A percentile compares a stretch with the other conserved stretches of the same genome.
Evolutionary conservation across 2,888 invertebrate species (phyloP).

Genomic region (Metellina segmentata): DNA sequence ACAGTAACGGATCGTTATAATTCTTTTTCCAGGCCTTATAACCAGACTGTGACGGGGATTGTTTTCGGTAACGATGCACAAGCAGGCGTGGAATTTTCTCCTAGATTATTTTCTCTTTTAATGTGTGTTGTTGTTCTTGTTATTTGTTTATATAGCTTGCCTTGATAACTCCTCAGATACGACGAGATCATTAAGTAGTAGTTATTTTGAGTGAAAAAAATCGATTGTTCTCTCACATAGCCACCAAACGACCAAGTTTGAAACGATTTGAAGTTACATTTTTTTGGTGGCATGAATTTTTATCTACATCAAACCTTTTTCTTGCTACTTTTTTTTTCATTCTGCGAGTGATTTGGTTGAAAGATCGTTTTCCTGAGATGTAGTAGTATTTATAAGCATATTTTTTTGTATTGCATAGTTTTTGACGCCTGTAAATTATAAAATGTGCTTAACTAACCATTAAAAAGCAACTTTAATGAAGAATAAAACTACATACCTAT

Average conservation of each 20-base stretch:
- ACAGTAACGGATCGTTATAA: slow-evolving; percentile 47
- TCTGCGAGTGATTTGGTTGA: neutral
- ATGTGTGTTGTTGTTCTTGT: slow-evolving; percentile 50
- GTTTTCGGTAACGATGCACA: slow-evolving; percentile 42
- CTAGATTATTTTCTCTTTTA: slow-evolving; percentile 19
- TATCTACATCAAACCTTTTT: slow-evolving; percentile 9
- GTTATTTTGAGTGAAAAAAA: slow-evolving; percentile 29
- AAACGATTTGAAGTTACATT: neutral
- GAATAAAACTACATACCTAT: no score
- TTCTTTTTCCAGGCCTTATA: slow-evolving; percentile 30
- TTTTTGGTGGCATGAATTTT: neutral
- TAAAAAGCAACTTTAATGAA: no score
- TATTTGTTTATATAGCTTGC: slow-evolving; percentile 29
- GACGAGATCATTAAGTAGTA: slow-evolving; percentile 47
- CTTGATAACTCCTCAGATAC: slow-evolving; percentile 49
- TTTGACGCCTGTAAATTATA: no score
- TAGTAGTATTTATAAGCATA: neutral
- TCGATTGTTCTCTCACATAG: slow-evolving; percentile 23
- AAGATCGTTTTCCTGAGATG: neutral
- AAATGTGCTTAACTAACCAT: no score
- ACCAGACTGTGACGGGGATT: slow-evolving; percentile 73
- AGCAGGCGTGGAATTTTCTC: slow-evolving; percentile 49
- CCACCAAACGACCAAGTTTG: slow-evolving; percentile 1
- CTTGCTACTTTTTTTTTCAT: neutral
- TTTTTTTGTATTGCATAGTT: neutral